These are phyloP conservation scores for Hoplias malabaricus DNA, from an alignment of 2,113 vertebrate species.

Conservation along the genomic window DNA sequence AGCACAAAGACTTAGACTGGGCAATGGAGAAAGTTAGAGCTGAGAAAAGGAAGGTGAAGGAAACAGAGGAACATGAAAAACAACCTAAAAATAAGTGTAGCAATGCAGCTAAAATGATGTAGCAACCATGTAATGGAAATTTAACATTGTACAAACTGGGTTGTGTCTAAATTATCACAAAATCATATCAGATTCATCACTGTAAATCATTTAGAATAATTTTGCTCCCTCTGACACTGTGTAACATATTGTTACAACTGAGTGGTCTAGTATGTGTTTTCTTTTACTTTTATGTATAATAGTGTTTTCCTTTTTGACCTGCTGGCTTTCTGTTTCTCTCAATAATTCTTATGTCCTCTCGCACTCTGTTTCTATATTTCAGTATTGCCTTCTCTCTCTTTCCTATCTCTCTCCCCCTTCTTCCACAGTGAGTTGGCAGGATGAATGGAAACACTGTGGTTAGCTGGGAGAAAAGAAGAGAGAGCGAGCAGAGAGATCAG, in stretches of 20 bases:
- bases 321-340: neutral
- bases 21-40: neutral
- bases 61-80: neutral
- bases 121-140: no score
- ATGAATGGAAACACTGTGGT: conserved; percentile 39
- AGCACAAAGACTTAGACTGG: neutral
- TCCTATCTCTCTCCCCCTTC: neutral
- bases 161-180: no score
- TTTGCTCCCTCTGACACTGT: no score
- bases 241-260: no score
- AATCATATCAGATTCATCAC: no score
- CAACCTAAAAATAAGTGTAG: no score
- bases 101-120: no score
- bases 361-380: neutral
- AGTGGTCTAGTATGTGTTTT: no score
- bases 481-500: neutral
- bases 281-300: no score
- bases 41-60: neutral
- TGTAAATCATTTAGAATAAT: no score
- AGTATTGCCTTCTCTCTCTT: neutral
- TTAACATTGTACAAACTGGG: no score
- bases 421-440: conserved; percentile 27
- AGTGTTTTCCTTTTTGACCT: neutral
- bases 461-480: conserved; percentile 20
- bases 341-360: no score